A percentile compares a stretch with the other conserved stretches of the same genome.
Conservation (phyloP, 2,113 vertebrate genomes). For the Pipra filicauda region DNA sequence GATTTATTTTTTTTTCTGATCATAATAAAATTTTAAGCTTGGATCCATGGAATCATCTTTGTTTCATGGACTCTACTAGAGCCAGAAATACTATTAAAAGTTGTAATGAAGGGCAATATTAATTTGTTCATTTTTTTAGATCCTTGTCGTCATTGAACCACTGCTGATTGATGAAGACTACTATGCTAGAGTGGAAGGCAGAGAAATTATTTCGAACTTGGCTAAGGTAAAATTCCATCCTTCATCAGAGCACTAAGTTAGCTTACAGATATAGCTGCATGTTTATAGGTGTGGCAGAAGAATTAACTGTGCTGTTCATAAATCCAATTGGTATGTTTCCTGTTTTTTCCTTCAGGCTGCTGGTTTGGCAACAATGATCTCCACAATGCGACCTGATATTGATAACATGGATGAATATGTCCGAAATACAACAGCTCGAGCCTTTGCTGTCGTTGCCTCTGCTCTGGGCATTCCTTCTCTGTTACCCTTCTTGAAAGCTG, state of each 20-base stretch:
- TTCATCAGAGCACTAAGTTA: background rate
- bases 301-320: background rate
- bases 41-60: background rate
- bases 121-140: conserved; percentile 73
- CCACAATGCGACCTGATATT: conserved; percentile 97
- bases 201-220: conserved; percentile 99
- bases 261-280: background rate
- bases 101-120: background rate
- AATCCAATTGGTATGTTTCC: background rate
- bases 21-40: background rate
- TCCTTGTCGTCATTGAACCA: conserved; percentile 97
- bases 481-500: conserved; percentile 95
- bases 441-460: conserved; percentile 96
- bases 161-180: conserved; percentile 99
- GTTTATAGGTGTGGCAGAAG: background rate
- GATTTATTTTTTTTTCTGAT: background rate
- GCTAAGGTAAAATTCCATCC: conserved; percentile 85
- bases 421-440: conserved; percentile 95
- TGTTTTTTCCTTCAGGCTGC: conserved; percentile 81
- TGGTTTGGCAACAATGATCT: conserved; percentile 99
- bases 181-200: conserved; percentile 97
- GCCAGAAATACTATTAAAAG: background rate
- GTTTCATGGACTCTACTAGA: background rate
- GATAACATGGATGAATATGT: conserved; percentile 99
- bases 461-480: conserved; percentile 97